phyloP scores from a whole-genome alignment of 2,797 vertebrate species.

The Microctenopoma stevenorrisi region DNA sequence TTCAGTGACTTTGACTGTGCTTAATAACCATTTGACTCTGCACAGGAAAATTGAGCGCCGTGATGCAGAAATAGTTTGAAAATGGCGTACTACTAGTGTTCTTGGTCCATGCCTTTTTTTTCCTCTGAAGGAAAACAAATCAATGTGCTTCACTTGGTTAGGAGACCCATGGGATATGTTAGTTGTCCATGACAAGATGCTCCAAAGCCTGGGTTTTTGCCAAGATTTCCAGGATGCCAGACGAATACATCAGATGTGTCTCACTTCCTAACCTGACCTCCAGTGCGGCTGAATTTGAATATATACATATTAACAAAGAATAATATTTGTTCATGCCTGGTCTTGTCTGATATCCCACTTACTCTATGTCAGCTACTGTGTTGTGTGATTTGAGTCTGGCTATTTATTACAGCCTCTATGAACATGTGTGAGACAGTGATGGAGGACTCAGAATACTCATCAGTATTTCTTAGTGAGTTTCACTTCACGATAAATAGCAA shows the following conservation, averaged over 20 bases:
- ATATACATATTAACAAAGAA: constrained; percentile 61
- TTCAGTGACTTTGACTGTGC: constrained; percentile 25
- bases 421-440: constrained; percentile 55
- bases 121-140: constrained; percentile 51
- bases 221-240: constrained; percentile 28
- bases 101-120: constrained; percentile 12
- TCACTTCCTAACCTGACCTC: constrained; percentile 61
- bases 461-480: constrained; percentile 36
- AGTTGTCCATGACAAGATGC: constrained; percentile 37
- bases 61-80: constrained; percentile 32
- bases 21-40: constrained; percentile 26
- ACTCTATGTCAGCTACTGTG: constrained; percentile 38
- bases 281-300: constrained; percentile 49
- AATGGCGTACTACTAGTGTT: constrained; percentile 32
- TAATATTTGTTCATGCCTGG: constrained; percentile 38
- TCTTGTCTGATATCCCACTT: constrained; percentile 41
- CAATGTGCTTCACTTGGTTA: constrained; percentile 55
- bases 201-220: constrained; percentile 32
- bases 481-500: constrained; percentile 27
- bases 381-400: constrained; percentile 49
- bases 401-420: constrained; percentile 53
- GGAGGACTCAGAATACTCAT: constrained; percentile 44
- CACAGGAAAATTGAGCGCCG: constrained; percentile 14
- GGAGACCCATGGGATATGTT: constrained; percentile 45
- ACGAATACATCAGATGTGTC: constrained; percentile 46